Evolutionary conservation across 2,888 invertebrate species (phyloP), one percentile per base, ranked within the genome.

Genomic region (Brachylomia viminalis): DNA sequence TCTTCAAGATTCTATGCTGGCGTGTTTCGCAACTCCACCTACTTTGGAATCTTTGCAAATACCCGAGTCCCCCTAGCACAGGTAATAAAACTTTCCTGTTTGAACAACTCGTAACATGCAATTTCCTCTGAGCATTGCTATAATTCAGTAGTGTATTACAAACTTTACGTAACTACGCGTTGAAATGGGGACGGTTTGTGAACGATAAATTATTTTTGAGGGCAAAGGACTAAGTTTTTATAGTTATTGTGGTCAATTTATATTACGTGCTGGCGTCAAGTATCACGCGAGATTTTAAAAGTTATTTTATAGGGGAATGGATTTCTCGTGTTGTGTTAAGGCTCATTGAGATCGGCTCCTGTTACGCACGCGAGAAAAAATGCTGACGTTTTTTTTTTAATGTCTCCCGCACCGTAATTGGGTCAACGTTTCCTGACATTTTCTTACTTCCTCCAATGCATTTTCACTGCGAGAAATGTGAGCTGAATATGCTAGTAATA

Each of bases 311-410:
- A 90, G 88, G 84, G 77, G 83, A 89, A 89, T 87, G 69, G 83
- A 87, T 87, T 87, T 82, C 79, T 86, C 77, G 74, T 84, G 75
- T 64, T 66, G 64, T 56, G 70, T 75, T 80, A 72, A 78, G 49
- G 74, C 84, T 87, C 85, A 86, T 88, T 88, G 88, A 91, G 90
- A 89, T 84, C 84, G 83, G 83, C 74, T 88, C 77, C 77, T 84
- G 77, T 82, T 88, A 89, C 85, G 86, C 93, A 94, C 93, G 94
- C 93, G 70, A 92, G 80, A 80, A 85, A 89, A 88, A 87, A 84
- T 79, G 78, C 80, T 70, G 54, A 75, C 75, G 15, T 38, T 84
- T 82, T 85, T 80, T 80, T 83, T 87, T 81, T 68, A 74, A 82
- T 62, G 77, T 82, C 74, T 79, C 77, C 73, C 71, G 67, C 61